Conservation (phyloP, 2,113 vertebrate genomes). For the Zosterops japonicus region DNA sequence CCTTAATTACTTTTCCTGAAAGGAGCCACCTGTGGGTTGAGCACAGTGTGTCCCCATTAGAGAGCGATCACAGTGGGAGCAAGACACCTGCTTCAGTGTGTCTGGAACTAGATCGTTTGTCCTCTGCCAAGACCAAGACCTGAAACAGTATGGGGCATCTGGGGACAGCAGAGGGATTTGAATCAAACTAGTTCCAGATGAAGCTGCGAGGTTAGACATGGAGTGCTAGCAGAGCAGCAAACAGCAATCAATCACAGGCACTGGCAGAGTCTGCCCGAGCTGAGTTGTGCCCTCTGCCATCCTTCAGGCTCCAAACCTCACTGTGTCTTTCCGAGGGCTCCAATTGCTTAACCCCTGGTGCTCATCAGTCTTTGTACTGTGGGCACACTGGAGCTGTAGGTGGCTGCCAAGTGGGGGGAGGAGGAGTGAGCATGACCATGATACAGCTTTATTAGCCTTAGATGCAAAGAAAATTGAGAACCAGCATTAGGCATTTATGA, state of each 20-base stretch:
- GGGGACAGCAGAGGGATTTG: background rate
- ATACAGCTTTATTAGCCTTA: background rate
- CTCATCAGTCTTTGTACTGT: background rate
- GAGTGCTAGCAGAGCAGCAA: background rate
- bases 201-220: background rate
- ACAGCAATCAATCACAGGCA: background rate
- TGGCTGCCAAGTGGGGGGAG: background rate
- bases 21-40: background rate
- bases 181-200: background rate
- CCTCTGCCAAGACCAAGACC: background rate
- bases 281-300: background rate
- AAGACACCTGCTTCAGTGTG: background rate
- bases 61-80: background rate
- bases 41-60: background rate
- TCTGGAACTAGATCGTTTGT: background rate
- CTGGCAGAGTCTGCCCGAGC: background rate
- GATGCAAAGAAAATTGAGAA: background rate
- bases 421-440: fast-evolving
- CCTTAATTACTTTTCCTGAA: conserved; percentile 26
- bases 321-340: background rate
- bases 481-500: conserved; percentile 4
- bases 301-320: background rate
- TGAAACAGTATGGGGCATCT: background rate
- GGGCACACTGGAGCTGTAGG: background rate
- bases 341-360: background rate